These are phyloP conservation scores for Troides helena DNA, from an alignment of 2,888 invertebrate species.

Conservation along the genomic window DNA sequence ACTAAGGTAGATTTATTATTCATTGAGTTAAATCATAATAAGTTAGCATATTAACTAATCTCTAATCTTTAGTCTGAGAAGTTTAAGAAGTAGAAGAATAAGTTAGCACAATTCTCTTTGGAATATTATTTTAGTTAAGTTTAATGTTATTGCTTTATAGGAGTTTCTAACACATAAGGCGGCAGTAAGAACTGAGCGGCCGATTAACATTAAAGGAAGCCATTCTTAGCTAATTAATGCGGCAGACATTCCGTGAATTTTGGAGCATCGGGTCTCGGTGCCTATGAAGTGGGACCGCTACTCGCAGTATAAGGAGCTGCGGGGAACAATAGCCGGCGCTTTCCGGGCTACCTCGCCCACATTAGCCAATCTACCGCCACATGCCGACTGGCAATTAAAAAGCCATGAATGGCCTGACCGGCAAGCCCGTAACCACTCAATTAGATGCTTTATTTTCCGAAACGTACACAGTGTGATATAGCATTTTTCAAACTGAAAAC, in stretches of 20 bases:
- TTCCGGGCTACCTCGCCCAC: constrained; percentile 64
- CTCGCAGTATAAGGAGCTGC: constrained; percentile 68
- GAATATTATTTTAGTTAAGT: not conserved
- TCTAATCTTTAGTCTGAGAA: no score
- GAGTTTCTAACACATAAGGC: not conserved
- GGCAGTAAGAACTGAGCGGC: constrained; percentile 7
- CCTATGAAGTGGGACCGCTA: constrained; percentile 71
- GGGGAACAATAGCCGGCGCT: constrained; percentile 68
- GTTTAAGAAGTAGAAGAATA: no score
- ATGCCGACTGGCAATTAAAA: constrained; percentile 72
- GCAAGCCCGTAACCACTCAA: constrained; percentile 45
- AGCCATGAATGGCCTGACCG: constrained; percentile 56
- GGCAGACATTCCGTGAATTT: constrained; percentile 70
- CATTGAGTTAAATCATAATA: no score
- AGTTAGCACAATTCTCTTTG: no score
- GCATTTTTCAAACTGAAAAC: not conserved
- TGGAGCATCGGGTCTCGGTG: constrained; percentile 52
- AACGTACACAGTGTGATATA: constrained; percentile 23
- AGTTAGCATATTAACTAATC: no score
- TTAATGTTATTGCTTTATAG: not conserved
- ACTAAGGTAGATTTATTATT: no score
- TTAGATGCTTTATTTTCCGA: constrained; percentile 38
- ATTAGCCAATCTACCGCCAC: constrained; percentile 69
- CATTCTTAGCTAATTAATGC: constrained; percentile 63
- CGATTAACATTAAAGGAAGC: constrained; percentile 53